These are phyloP conservation scores for Fragum sueziense DNA, from an alignment of 2,888 invertebrate species.

Conservation along the genomic window DNA sequence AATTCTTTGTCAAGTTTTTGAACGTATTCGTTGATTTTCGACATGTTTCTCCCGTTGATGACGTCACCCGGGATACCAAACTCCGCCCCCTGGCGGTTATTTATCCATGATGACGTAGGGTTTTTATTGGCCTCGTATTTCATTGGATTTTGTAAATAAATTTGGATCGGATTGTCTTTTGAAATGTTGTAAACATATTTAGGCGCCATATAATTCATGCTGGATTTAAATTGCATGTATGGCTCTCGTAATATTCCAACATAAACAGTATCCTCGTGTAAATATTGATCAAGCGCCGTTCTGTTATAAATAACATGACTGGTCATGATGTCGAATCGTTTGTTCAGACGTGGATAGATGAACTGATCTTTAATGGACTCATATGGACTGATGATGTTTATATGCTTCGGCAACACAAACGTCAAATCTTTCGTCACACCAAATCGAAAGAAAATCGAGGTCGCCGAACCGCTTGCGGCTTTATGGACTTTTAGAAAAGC, in stretches of 20 bases:
- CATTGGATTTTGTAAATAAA: conserved; percentile 58
- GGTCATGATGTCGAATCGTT: conserved; percentile 61
- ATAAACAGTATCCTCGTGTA: conserved; percentile 59
- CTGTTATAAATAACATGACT: conserved; percentile 65
- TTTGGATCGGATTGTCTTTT: conserved; percentile 48
- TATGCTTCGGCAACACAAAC: conserved; percentile 59
- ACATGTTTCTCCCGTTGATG: conserved; percentile 41
- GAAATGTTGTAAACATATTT: conserved; percentile 56
- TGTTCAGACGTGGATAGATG: conserved; percentile 55
- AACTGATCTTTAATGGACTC: conserved; percentile 47
- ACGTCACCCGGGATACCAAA: conserved; percentile 62
- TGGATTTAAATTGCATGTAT: conserved; percentile 63
- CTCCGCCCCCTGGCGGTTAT: conserved; percentile 65
- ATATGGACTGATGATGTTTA: conserved; percentile 55
- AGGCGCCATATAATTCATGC: conserved; percentile 62
- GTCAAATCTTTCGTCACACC: conserved; percentile 56
- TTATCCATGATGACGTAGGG: conserved; percentile 55
- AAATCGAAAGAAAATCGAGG: conserved; percentile 63
- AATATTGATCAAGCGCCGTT: conserved; percentile 47
- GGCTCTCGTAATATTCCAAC: conserved; percentile 67
- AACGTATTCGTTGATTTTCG: conserved; percentile 59
- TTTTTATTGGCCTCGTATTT: conserved; percentile 44
- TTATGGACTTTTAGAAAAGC: conserved; percentile 68
- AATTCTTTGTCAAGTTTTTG: conserved; percentile 64
- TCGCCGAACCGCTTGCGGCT: conserved; percentile 64